These are phyloP conservation scores for Metallyticus violacea DNA, from an alignment of 2,888 invertebrate species.

Conservation along the genomic window DNA sequence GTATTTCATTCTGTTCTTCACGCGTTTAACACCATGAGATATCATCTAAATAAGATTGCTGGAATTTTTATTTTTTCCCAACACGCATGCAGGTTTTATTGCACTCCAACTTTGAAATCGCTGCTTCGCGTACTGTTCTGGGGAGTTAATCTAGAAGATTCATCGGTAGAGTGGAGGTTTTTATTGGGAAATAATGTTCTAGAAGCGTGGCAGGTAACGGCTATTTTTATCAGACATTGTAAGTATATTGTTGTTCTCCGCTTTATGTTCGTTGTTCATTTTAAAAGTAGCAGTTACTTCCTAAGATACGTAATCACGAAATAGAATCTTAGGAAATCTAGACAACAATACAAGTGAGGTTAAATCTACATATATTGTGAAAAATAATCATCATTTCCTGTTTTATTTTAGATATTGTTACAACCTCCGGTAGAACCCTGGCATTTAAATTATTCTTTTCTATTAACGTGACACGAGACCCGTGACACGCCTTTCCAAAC, in stretches of 20 bases:
- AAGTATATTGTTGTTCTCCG: background rate
- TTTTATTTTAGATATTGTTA: too few relatives aligned
- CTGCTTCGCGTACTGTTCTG: too few relatives aligned
- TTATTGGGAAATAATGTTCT: background rate
- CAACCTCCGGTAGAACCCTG: too few relatives aligned
- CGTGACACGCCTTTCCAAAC: too few relatives aligned
- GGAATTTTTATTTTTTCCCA: background rate
- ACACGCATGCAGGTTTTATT: background rate
- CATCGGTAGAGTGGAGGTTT: background rate
- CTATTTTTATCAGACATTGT: background rate
- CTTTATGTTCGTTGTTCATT: background rate
- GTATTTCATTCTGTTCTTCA: background rate
- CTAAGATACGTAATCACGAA: background rate
- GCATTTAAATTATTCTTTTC: too few relatives aligned
- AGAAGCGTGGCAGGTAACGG: background rate
- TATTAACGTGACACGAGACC: too few relatives aligned
- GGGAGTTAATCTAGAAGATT: background rate
- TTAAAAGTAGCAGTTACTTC: background rate
- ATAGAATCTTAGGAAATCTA: too few relatives aligned
- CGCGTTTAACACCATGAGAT: background rate
- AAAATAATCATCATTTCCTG: too few relatives aligned
- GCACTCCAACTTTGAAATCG: background rate
- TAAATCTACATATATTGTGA: too few relatives aligned
- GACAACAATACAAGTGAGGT: too few relatives aligned
- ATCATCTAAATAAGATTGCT: background rate